phyloP scores from a whole-genome alignment of 2,797 vertebrate species.

The Euphonia xanthogaster region DNA sequence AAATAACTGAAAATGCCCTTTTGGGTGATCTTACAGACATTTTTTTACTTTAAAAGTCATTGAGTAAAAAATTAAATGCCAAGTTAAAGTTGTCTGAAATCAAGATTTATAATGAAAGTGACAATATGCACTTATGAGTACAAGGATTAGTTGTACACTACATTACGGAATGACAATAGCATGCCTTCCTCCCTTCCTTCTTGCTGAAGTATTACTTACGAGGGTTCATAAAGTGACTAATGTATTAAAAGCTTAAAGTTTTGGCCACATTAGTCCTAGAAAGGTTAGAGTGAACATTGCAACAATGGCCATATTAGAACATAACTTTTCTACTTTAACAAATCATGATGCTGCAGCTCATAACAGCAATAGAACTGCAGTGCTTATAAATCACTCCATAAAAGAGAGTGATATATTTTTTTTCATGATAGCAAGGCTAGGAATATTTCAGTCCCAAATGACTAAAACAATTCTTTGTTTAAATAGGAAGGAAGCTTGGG shows the following conservation, averaged over 20 bases:
- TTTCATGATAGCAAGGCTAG: neutral
- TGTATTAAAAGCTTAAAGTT: neutral
- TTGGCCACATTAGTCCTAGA: neutral
- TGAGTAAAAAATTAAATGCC: neutral
- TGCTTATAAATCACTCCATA: neutral
- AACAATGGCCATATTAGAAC: neutral
- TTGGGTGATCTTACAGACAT: neutral
- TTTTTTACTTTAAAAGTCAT: neutral
- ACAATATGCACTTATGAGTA: neutral
- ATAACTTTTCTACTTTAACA: neutral
- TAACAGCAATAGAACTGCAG: neutral
- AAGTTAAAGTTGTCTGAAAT: slow-evolving; percentile 5
- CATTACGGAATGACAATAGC: neutral
- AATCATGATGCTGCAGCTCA: neutral
- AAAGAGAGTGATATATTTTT: neutral
- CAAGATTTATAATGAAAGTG: neutral
- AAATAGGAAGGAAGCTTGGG: slow-evolving; percentile 59
- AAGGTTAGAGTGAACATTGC: neutral
- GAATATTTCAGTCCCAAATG: neutral
- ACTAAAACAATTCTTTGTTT: slow-evolving; percentile 58
- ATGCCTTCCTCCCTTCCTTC: neutral
- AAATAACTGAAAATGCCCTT: neutral
- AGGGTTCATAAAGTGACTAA: neutral
- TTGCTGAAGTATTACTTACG: neutral
- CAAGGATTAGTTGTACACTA: neutral